These are phyloP conservation scores for Epinephelus coioides DNA, from an alignment of 2,797 vertebrate species.

Conservation along the genomic window DNA sequence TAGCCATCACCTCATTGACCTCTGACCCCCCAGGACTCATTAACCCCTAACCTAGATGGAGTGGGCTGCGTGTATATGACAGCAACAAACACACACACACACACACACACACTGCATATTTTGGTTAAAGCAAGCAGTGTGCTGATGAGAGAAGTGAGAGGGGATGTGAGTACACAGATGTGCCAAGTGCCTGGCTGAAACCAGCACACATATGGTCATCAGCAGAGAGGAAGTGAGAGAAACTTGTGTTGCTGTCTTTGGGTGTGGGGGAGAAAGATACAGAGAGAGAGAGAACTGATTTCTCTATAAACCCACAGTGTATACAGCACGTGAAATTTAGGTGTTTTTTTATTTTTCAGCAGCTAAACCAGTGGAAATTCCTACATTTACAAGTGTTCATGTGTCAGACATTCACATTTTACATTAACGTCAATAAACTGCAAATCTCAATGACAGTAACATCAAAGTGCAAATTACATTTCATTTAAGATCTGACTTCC, in stretches of 20 bases:
- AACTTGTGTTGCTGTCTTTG: conserved; percentile 67
- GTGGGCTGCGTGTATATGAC: conserved; percentile 20
- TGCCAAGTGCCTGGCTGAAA: conserved; percentile 79
- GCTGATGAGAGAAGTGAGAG: conserved; percentile 85
- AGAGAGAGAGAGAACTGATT: conserved; percentile 48
- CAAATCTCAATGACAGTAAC: conserved; percentile 1
- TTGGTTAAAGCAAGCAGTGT: conserved; percentile 49
- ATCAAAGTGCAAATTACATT: conserved; percentile 17
- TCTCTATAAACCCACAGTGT: conserved; percentile 47
- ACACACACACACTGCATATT: conserved; percentile 19
- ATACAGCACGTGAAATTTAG: conserved; percentile 22
- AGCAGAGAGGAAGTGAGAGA: conserved; percentile 87
- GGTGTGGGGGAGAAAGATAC: conserved; percentile 45
- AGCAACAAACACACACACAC: conserved; percentile 37
- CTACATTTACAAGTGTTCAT: conserved; percentile 25
- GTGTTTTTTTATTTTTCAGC: conserved; percentile 48
- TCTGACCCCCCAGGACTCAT: conserved; percentile 64
- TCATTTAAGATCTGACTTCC: conserved; percentile 14
- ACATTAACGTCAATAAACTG: not conserved
- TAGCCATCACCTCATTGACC: conserved; percentile 61
- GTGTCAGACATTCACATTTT: not conserved
- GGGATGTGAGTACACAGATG: conserved; percentile 88
- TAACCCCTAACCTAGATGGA: conserved; percentile 51
- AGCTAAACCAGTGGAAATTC: conserved; percentile 43
- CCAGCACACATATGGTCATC: conserved; percentile 84